A percentile compares a stretch with the other conserved stretches of the same genome.
phyloP scores from a whole-genome alignment of 2,113 vertebrate genomes.

The Scomber colias region DNA sequence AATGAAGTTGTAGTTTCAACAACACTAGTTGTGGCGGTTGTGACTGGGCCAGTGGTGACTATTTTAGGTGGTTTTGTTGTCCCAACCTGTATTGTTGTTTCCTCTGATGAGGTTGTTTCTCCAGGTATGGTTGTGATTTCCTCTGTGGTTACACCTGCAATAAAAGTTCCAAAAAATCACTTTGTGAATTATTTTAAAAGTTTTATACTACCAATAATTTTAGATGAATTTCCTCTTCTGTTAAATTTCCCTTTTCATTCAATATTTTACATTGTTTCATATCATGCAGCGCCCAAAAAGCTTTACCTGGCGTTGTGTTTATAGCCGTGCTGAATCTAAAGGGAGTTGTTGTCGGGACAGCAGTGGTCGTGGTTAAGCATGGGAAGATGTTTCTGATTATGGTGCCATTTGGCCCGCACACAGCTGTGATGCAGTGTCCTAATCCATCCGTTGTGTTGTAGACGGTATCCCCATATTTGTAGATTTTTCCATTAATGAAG shows the following conservation, averaged over 20 bases:
- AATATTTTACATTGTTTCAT: no score
- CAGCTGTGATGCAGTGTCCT: slow-evolving; percentile 88
- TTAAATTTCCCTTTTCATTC: no score
- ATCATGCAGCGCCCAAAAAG: no score
- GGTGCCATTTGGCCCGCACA: slow-evolving; percentile 85
- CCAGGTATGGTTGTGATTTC: not conserved
- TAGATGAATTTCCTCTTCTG: no score
- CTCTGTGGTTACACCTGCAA: not conserved
- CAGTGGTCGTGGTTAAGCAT: slow-evolving; percentile 62
- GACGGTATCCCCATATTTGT: slow-evolving; percentile 81
- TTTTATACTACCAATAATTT: no score
- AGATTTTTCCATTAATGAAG: slow-evolving; percentile 80
- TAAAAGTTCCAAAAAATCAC: no score
- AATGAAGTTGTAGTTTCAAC: slow-evolving; percentile 1
- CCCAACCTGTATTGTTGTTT: not conserved
- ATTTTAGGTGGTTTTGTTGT: not conserved
- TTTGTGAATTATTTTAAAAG: no score
- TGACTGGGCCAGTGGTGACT: slow-evolving; percentile 7
- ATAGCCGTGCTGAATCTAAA: slow-evolving; percentile 52
- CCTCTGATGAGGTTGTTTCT: not conserved
- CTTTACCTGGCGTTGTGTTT: slow-evolving; percentile 15
- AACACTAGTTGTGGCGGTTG: slow-evolving; percentile 1
- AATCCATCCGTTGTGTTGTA: slow-evolving; percentile 91
- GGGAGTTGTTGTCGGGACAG: slow-evolving; percentile 48
- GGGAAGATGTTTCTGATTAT: slow-evolving; percentile 71